These are phyloP conservation scores for Megaleporinus macrocephalus DNA, from an alignment of 2,113 vertebrate species.

Conservation along the genomic window DNA sequence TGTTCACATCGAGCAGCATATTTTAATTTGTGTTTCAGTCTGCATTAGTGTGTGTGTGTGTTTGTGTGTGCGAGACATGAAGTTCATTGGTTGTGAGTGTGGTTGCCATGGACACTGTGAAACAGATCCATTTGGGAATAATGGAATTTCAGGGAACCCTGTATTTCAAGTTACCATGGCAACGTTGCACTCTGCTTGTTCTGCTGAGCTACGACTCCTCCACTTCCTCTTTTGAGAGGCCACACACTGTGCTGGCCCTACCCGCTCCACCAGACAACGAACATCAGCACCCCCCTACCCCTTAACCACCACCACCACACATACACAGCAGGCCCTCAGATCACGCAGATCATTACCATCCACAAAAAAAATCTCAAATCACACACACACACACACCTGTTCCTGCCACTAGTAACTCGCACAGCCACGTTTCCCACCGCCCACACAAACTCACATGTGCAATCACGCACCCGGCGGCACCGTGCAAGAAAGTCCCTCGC, in stretches of 20 bases:
- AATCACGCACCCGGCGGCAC: conserved; percentile 45
- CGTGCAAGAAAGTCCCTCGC: conserved; percentile 44
- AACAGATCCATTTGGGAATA: conserved; percentile 58
- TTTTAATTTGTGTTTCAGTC: background rate
- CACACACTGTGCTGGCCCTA: background rate
- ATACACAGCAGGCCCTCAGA: conserved; percentile 1
- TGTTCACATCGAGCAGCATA: background rate
- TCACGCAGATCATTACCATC: conserved; percentile 24
- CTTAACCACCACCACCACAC: conserved; percentile 5
- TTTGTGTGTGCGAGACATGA: conserved; percentile 32
- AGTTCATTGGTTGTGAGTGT: conserved; percentile 58
- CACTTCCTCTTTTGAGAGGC: conserved; percentile 43
- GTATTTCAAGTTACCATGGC: conserved; percentile 61
- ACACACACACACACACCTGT: conserved; percentile 41
- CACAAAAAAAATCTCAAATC: conserved; percentile 14
- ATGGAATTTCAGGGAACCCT: conserved; percentile 63
- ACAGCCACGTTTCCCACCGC: conserved; percentile 49
- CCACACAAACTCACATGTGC: conserved; percentile 49
- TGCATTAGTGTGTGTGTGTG: conserved; percentile 1
- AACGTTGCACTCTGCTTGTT: conserved; percentile 60
- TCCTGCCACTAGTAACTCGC: conserved; percentile 51
- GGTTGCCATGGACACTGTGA: conserved; percentile 64
- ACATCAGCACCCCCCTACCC: background rate
- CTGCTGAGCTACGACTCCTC: conserved; percentile 44
- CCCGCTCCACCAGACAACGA: background rate